phyloP scores from a whole-genome alignment of 2,113 vertebrate genomes.

The Pelecanoides urinatrix region DNA sequence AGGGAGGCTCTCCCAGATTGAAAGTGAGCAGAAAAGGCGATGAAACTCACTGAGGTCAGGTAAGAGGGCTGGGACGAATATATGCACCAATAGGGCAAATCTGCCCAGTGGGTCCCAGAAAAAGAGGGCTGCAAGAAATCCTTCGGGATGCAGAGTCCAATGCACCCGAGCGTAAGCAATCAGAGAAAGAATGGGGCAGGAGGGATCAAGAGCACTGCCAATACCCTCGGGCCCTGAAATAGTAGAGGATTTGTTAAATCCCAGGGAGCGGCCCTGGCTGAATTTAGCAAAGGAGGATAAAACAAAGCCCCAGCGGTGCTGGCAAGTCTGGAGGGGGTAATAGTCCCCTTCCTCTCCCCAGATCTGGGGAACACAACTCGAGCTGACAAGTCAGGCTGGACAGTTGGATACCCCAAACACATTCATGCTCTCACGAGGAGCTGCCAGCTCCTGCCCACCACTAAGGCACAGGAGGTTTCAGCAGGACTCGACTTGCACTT shows the following conservation, averaged over 20 bases:
- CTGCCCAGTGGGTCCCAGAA: background rate
- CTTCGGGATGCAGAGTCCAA: accelerated
- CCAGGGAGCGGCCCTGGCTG: background rate
- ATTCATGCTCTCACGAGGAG: too few relatives aligned
- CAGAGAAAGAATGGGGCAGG: background rate
- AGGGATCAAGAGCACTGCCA: background rate
- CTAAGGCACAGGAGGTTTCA: background rate
- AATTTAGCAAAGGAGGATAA: background rate
- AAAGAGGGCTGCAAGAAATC: background rate
- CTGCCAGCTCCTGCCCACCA: background rate
- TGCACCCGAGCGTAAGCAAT: background rate
- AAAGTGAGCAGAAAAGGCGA: background rate
- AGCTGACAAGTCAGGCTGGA: background rate
- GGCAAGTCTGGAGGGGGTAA: background rate
- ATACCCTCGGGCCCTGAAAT: background rate
- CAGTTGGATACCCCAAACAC: background rate
- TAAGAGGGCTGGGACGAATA: background rate
- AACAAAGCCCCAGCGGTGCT: background rate
- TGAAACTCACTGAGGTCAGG: background rate
- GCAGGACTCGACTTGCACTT: background rate
- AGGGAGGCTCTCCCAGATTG: background rate
- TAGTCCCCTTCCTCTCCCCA: background rate
- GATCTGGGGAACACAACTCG: background rate
- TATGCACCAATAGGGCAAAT: background rate
- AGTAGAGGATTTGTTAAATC: conserved; percentile 39